These are phyloP conservation scores for Pteronura brasiliensis DNA, from an alignment of 2,113 vertebrate genomes.

Conservation along the genomic window DNA sequence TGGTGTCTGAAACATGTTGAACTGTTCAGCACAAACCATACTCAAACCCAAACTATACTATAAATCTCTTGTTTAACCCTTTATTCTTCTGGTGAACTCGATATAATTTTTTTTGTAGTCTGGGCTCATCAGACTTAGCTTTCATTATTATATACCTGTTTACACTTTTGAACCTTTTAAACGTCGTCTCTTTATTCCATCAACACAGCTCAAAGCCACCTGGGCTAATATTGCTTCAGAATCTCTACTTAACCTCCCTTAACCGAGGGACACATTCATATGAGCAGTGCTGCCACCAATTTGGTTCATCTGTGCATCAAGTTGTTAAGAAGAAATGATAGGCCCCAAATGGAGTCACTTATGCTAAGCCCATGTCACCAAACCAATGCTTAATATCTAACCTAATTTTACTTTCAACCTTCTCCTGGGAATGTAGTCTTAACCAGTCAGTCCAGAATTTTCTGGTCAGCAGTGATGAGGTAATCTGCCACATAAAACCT, in stretches of 20 bases:
- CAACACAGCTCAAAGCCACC: background rate
- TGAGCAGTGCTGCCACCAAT: background rate
- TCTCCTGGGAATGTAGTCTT: background rate
- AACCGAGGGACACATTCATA: too few relatives aligned
- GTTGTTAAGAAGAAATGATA: background rate
- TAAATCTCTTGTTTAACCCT: background rate
- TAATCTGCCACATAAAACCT: background rate
- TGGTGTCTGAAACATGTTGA: background rate
- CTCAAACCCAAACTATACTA: background rate
- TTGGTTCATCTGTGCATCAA: background rate
- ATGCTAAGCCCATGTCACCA: background rate
- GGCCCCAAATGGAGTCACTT: background rate
- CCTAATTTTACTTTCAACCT: background rate
- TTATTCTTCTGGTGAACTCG: background rate
- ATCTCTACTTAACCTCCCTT: background rate
- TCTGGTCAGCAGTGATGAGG: background rate
- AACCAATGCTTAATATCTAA: background rate
- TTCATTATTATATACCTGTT: background rate
- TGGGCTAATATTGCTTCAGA: background rate
- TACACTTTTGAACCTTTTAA: background rate
- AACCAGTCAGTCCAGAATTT: background rate
- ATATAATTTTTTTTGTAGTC: background rate
- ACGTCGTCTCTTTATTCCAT: background rate
- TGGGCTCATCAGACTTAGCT: background rate
- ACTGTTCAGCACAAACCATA: background rate